Percentiles rank a stretch among this genome's conserved stretches.
These are phyloP conservation scores for Amaurobius ferox DNA, from an alignment of 2,888 invertebrate species.

Conservation along the genomic window DNA sequence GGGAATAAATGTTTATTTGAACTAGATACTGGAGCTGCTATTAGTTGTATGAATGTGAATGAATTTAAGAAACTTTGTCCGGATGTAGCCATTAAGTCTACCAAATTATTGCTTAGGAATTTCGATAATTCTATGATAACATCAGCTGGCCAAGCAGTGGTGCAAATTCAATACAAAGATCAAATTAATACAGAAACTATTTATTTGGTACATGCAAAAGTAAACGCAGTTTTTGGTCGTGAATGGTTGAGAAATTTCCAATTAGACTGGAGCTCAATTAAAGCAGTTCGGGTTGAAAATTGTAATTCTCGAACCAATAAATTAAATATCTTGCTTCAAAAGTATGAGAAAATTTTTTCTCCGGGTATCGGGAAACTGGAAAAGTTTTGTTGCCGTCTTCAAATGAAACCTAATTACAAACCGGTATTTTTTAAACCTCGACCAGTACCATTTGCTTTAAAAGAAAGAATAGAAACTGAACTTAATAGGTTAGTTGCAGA, in stretches of 20 bases:
- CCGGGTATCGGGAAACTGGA: slow-evolving; percentile 43
- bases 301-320: slow-evolving; percentile 54
- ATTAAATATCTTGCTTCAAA: slow-evolving; percentile 48
- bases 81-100: slow-evolving; percentile 54
- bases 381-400: slow-evolving; percentile 46
- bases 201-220: slow-evolving; percentile 56
- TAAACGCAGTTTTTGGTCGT: slow-evolving; percentile 56
- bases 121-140: slow-evolving; percentile 54
- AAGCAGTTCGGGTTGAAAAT: slow-evolving; percentile 48
- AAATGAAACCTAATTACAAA: slow-evolving; percentile 47
- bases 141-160: slow-evolving; percentile 50
- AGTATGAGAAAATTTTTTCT: slow-evolving; percentile 40
- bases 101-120: slow-evolving; percentile 54
- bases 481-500: slow-evolving; percentile 75
- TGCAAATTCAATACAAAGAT: slow-evolving; percentile 55
- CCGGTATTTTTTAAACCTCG: slow-evolving; percentile 48
- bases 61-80: slow-evolving; percentile 50
- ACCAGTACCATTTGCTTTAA: slow-evolving; percentile 23
- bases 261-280: slow-evolving; percentile 52
- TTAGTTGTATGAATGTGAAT: slow-evolving; percentile 43
- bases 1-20: slow-evolving; percentile 43
- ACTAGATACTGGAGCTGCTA: slow-evolving; percentile 41
- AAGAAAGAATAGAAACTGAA: slow-evolving; percentile 51
- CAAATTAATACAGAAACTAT: slow-evolving; percentile 54
- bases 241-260: slow-evolving; percentile 53